Evolutionary conservation across 2,113 vertebrate species (phyloP), one percentile per base, ranked within the genome.

Genomic region (Marmota flaviventris): DNA sequence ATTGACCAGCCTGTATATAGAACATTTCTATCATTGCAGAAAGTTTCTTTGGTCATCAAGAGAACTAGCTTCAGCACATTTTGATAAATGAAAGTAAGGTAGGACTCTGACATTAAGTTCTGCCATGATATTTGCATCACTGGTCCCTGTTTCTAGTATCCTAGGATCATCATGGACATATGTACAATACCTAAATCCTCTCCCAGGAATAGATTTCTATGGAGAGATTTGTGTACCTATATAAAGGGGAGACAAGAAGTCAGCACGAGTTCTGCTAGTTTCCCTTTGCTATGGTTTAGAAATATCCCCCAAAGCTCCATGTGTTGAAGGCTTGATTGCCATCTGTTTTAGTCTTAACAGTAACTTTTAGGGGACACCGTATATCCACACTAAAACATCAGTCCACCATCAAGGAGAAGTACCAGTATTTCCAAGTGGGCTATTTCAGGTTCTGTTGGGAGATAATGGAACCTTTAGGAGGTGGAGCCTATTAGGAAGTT

Each of bases 141-240:
- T 29, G 37, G 8, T 17, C 27, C 20, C 20, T 75, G 42, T 69
- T 78, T 72, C 25, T 79, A 45, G 6, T 78, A 4, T 45, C 34
- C 17, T 72, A 37, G 51, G 25, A 4, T 77, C 34, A 67, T 42
- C 51, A 20, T 86, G n/a, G 27, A 91, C n/a, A 13, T 58, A 16
- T 79, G 65, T 70, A 1, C 42, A 51, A 29, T 37, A 63, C 45
- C 27, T 65, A 65, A 65, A 11, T 56, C 1, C 42, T 84, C 3
- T 94, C 22, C 39, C 11, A 73, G 75, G 48, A 94, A 63, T 51
- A 85, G 29, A 56, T 14, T 97, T 58, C 4, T 79, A 27, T 81
- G 16, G 69, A 51, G n/a, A 69, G 20, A 22, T 12, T 13, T 34
- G 14, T 34, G 22, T 8, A n/a, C 42, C 45, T 70, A 5, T 25